phyloP scores from a whole-genome alignment of 2,888 invertebrate species.

The Eremobia ochroleuca region DNA sequence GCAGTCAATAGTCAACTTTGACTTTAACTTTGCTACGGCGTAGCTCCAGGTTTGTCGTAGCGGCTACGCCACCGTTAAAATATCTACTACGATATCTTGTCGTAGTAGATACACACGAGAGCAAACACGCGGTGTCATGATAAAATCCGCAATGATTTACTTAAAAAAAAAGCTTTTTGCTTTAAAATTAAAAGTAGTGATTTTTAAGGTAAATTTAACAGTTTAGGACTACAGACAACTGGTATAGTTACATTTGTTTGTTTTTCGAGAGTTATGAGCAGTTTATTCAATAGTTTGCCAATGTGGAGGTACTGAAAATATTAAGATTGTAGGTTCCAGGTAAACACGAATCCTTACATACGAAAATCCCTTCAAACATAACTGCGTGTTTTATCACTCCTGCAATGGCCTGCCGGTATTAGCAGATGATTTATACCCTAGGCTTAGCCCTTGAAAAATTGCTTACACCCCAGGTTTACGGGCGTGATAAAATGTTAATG shows the following conservation, averaged over 20 bases:
- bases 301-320: neutral
- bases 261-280: neutral
- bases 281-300: neutral
- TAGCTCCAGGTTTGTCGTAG: neutral
- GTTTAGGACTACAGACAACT: neutral
- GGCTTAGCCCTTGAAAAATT: constrained; percentile 67
- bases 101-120: too few relatives aligned
- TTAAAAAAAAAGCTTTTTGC: neutral
- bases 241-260: neutral
- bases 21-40: neutral
- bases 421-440: constrained; percentile 67
- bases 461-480: constrained; percentile 63
- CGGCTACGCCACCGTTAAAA: neutral
- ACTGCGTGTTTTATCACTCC: constrained; percentile 63
- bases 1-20: neutral
- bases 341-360: constrained; percentile 15
- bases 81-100: too few relatives aligned
- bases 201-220: neutral
- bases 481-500: constrained; percentile 65
- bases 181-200: neutral
- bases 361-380: constrained; percentile 49
- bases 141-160: neutral
- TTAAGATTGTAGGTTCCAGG: neutral
- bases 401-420: constrained; percentile 63
- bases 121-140: neutral